phyloP scores from a whole-genome alignment of 1,140 invertebrate genomes.

The Oreohelix idahoensis region DNA sequence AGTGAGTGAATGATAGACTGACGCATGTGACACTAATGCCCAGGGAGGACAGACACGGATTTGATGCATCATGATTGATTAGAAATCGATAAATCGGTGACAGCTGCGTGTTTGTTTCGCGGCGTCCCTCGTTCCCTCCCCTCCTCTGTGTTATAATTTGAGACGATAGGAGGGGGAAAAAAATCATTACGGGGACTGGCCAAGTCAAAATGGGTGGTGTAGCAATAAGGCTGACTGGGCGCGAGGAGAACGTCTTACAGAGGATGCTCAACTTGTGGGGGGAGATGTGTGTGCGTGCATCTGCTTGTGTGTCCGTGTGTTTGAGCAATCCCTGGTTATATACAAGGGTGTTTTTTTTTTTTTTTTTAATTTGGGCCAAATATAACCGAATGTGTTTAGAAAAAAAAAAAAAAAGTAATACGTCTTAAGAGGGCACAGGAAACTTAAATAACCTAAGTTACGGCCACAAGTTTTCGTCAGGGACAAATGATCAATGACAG shows the following conservation, averaged over 20 bases:
- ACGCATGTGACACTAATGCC: conserved; percentile 13
- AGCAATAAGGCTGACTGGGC: background rate
- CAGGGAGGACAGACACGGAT: background rate
- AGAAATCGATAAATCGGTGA: conserved; percentile 27
- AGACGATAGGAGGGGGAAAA: background rate
- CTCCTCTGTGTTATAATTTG: conserved; percentile 20
- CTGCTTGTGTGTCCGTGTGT: background rate
- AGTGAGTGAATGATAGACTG: background rate
- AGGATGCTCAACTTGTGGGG: background rate
- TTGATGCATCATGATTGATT: conserved; percentile 36
- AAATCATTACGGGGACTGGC: conserved; percentile 28
- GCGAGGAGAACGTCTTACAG: background rate
- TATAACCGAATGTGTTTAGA: no score
- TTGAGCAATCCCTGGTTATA: background rate
- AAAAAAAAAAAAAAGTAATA: no score
- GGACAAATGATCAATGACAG: no score
- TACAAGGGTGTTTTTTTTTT: no score
- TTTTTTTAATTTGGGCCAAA: no score
- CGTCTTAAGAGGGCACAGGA: no score
- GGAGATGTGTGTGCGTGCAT: background rate
- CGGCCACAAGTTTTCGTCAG: no score
- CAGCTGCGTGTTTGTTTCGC: conserved; percentile 29
- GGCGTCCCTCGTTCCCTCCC: background rate
- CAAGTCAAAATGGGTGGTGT: background rate
- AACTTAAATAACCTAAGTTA: no score